Evolutionary conservation across 2,797 vertebrate genomes (phyloP).

Genomic region (Hafferia zeledoni): DNA sequence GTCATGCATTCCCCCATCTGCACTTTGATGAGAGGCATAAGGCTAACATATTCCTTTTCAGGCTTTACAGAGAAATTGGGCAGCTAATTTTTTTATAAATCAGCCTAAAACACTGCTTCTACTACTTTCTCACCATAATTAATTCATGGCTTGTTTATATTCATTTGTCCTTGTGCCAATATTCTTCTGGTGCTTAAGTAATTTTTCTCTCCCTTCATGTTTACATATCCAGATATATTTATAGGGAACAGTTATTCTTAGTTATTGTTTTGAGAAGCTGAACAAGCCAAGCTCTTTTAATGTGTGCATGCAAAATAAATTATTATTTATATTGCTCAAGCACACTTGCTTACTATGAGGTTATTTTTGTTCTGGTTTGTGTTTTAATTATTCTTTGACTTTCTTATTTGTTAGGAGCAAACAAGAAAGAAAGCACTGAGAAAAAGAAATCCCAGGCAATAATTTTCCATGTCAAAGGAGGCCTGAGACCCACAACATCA

Average conservation of each 20-base stretch:
- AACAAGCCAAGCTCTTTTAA: conserved; percentile 52
- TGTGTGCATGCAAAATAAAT: conserved; percentile 46
- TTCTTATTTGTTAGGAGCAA: conserved; percentile 4
- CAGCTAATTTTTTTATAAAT: not conserved
- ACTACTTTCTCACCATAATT: conserved; percentile 26
- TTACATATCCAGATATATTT: conserved; percentile 40
- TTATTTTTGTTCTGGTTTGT: conserved; percentile 22
- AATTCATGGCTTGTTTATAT: conserved; percentile 18
- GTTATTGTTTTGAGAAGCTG: conserved; percentile 39
- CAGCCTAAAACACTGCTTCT: too few relatives aligned
- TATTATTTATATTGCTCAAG: conserved; percentile 54
- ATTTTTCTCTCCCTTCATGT: conserved; percentile 21
- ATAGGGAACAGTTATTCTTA: conserved; percentile 1
- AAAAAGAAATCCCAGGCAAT: not conserved
- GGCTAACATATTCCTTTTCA: not conserved
- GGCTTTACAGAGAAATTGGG: not conserved
- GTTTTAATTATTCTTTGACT: conserved; percentile 43
- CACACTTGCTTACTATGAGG: conserved; percentile 21
- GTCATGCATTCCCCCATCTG: not conserved
- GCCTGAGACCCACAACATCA: not conserved
- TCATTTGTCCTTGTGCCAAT: conserved; percentile 51
- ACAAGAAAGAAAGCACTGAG: not conserved
- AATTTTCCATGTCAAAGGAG: not conserved
- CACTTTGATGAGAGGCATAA: not conserved
- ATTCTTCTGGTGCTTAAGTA: conserved; percentile 20